These are phyloP conservation scores for Ammodytes dubius DNA, from an alignment of 2,113 vertebrate genomes.

Conservation along the genomic window DNA sequence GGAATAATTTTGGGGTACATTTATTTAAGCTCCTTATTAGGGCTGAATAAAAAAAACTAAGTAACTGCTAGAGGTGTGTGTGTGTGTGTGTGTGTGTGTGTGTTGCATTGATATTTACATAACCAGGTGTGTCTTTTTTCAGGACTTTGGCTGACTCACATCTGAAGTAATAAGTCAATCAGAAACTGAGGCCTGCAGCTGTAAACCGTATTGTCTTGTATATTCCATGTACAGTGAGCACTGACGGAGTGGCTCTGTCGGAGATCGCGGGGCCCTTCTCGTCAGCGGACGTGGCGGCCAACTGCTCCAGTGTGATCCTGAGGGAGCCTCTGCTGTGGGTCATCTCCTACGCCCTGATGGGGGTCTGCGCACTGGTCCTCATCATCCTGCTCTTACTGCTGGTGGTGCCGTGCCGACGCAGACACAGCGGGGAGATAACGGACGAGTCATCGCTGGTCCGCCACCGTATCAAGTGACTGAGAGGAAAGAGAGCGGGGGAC, in stretches of 20 bases:
- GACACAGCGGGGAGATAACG: conserved; percentile 86
- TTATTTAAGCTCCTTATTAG: neutral
- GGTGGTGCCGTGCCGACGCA: conserved; percentile 83
- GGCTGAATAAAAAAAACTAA: neutral
- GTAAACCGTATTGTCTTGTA: neutral
- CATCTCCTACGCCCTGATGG: conserved; percentile 92
- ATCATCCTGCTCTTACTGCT: conserved; percentile 88
- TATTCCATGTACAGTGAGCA: conserved; percentile 77
- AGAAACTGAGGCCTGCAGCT: neutral
- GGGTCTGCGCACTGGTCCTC: conserved; percentile 89
- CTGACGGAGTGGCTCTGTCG: conserved; percentile 83
- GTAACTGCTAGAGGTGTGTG: neutral
- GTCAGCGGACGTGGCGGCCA: conserved; percentile 86
- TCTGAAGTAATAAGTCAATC: neutral
- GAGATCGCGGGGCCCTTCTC: conserved; percentile 95
- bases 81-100: neutral
- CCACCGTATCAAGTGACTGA: conserved; percentile 94
- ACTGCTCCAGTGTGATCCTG: conserved; percentile 84
- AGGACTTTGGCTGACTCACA: neutral
- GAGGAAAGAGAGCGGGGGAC: conserved; percentile 27
- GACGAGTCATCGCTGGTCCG: conserved; percentile 95
- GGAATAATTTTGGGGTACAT: no score
- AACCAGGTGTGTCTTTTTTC: neutral
- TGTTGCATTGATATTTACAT: neutral
- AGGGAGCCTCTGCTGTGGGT: conserved; percentile 91